These are phyloP conservation scores for Oostethus manadensis DNA, from an alignment of 2,113 vertebrate genomes.

Conservation along the genomic window DNA sequence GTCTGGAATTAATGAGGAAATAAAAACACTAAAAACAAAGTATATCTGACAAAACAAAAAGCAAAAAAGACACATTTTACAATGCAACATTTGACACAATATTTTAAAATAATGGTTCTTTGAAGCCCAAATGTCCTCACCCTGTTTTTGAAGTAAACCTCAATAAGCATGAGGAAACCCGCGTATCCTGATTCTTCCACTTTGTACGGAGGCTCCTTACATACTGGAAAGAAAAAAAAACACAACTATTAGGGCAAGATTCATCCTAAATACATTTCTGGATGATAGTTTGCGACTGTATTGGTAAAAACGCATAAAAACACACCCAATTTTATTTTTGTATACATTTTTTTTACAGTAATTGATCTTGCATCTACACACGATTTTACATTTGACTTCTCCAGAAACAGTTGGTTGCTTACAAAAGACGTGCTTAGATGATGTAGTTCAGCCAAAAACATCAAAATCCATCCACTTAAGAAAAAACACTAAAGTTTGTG, in stretches of 20 bases:
- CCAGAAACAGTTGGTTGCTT: background rate
- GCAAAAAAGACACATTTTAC: no score
- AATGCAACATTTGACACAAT: no score
- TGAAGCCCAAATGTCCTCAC: slow-evolving; percentile 57
- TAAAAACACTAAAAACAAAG: background rate
- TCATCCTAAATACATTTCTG: background rate
- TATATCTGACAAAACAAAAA: no score
- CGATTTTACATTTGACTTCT: no score
- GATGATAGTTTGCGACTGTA: background rate
- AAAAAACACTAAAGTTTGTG: background rate
- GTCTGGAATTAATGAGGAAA: background rate
- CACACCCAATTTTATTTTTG: no score
- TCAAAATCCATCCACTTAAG: background rate
- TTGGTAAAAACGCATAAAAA: background rate
- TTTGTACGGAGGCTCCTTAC: slow-evolving; percentile 98
- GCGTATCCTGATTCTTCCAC: slow-evolving; percentile 98
- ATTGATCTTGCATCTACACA: no score
- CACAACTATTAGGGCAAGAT: background rate
- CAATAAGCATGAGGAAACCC: slow-evolving; percentile 98
- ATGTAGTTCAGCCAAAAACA: no score
- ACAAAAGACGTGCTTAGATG: no score
- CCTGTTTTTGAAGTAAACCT: slow-evolving; percentile 99
- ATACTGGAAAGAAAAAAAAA: slow-evolving; percentile 73
- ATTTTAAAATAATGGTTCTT: no score
- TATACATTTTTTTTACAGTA: no score